Evolutionary conservation across 53 echinoderm and acorn worm genomes (phyloP).

Genomic region (Echinometra lucunter): DNA sequence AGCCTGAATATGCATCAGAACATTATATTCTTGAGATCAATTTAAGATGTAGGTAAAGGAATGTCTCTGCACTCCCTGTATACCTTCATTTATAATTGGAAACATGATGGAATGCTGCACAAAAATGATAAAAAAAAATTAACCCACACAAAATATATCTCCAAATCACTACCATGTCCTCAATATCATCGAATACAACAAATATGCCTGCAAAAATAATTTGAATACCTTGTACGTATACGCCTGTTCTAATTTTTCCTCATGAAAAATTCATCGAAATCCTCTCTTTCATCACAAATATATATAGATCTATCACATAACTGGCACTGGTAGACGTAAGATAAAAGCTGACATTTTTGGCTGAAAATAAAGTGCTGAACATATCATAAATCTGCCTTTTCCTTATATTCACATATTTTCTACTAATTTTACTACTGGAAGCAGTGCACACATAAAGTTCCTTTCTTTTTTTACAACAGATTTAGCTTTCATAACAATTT

Average conservation of each 20-base stretch:
- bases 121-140: slow-evolving; percentile 32
- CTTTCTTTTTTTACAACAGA: background rate
- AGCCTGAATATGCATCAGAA: background rate
- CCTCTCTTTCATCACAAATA: slow-evolving; percentile 49
- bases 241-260: slow-evolving; percentile 30
- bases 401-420: slow-evolving; percentile 50
- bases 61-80: slow-evolving; percentile 30
- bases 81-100: background rate
- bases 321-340: slow-evolving; percentile 4
- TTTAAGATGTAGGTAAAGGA: background rate
- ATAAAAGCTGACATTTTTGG: slow-evolving; percentile 43
- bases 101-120: slow-evolving; percentile 46
- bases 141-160: background rate
- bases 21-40: background rate
- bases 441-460: slow-evolving; percentile 46
- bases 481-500: slow-evolving; percentile 1
- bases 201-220: slow-evolving; percentile 65
- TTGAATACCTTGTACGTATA: slow-evolving; percentile 46
- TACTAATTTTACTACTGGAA: slow-evolving; percentile 36
- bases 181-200: slow-evolving; percentile 43
- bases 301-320: slow-evolving; percentile 43
- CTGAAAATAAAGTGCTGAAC: slow-evolving; percentile 11
- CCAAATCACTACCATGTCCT: background rate
- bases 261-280: background rate
- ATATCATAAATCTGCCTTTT: slow-evolving; percentile 40